Evolutionary conservation across 2,888 invertebrate species (phyloP).

Genomic region (Pandemis cinnamomeana): DNA sequence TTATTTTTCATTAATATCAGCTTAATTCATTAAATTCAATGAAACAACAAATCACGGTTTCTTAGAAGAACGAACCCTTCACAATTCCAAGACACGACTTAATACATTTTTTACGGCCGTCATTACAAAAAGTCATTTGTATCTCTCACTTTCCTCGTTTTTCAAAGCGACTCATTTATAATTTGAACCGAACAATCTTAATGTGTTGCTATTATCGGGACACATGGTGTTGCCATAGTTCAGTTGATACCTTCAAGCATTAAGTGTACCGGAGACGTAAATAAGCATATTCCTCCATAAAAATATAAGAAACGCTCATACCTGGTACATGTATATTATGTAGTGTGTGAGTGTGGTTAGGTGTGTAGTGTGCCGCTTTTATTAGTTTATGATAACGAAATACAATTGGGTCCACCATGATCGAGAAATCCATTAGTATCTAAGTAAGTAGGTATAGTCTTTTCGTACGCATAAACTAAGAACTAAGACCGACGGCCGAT

Average conservation of each 20-base stretch:
- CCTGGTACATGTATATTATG: too few relatives aligned
- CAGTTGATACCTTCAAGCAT: slow-evolving; percentile 55
- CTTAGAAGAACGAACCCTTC: slow-evolving; percentile 13
- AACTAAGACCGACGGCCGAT: too few relatives aligned
- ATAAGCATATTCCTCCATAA: background rate
- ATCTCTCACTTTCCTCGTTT: slow-evolving; percentile 55
- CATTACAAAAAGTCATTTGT: slow-evolving; percentile 64
- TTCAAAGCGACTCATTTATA: slow-evolving; percentile 72
- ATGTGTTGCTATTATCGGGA: slow-evolving; percentile 77
- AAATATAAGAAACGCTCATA: background rate
- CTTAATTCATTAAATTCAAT: too few relatives aligned
- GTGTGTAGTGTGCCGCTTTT: too few relatives aligned
- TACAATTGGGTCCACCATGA: too few relatives aligned
- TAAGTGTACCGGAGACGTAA: background rate
- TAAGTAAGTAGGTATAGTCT: too few relatives aligned
- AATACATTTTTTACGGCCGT: slow-evolving; percentile 31
- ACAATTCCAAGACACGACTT: slow-evolving; percentile 19
- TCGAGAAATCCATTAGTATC: too few relatives aligned
- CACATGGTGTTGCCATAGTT: slow-evolving; percentile 66
- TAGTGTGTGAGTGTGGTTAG: too few relatives aligned
- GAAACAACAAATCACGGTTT: background rate
- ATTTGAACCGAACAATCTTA: slow-evolving; percentile 70
- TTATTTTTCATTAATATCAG: too few relatives aligned
- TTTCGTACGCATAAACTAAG: too few relatives aligned
- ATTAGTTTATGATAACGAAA: background rate